Base-by-base conservation (phyloP, 2,797 vertebrate species). In the Karalla daura region DNA sequence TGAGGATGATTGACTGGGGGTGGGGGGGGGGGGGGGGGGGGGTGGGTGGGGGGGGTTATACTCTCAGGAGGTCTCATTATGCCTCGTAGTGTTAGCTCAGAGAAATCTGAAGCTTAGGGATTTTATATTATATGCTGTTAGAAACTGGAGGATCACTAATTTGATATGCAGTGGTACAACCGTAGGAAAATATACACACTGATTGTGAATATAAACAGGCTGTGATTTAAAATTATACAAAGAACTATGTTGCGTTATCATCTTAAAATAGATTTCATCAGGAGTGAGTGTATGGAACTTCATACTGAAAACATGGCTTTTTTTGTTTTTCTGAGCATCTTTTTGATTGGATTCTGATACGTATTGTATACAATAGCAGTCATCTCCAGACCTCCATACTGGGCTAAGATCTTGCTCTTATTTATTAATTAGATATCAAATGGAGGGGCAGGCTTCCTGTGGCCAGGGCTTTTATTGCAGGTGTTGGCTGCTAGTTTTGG, bases 1-100 rank as follows among this genome's bases (percentile, higher is more conserved):
- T 69, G 44, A 70, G 51, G 58, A 70, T 72, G 82, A 75, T 78
- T 60, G 63, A 4, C 28, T 30, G 28, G 28, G n/a, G 56, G 62
- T 17, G 55, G 20, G 11, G 13, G 52, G 4, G 62, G 20, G 55
- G 20, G 11, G 13, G 52, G 4, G 62, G 20, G 55, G 20, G 11
- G 13, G 52, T n/a, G n/a, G n/a, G n/a, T n/a, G 62, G 20, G 55
- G 20, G 11, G 13, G 52, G 4, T 12, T 55, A 3, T 79, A 61
- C 78, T 69, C 83, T 81, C 86, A 66, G 17, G 63, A 59, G 78
- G 50, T 17, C 83, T 88, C 76, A 82, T 88, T 88, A 87, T 56
- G 50, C 49, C 49, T 65, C 60, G 28, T 66, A 62, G 49, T 59
- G 54, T 62, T 66, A 41, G 61, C 60, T 72, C 32, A 79, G 30